Percentiles rank a stretch among this genome's conserved stretches.
phyloP scores from a whole-genome alignment of 1,140 invertebrate genomes.

The Trinorchestia longiramus region DNA sequence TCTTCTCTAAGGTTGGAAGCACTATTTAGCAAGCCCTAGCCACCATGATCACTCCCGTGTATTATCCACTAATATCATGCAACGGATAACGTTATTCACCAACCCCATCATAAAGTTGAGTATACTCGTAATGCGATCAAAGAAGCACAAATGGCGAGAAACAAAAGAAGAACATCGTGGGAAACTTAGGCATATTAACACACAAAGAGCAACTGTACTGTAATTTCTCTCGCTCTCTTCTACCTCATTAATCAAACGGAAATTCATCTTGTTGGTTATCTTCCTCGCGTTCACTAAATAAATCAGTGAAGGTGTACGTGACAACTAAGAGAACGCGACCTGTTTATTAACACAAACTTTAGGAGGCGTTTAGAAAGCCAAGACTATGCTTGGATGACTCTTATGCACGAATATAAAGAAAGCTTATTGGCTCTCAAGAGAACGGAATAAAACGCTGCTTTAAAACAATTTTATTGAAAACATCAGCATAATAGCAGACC shows the following conservation, averaged over 20 bases:
- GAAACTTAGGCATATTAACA: not conserved
- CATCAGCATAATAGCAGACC: not conserved
- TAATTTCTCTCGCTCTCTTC: not conserved
- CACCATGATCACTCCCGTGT: not conserved
- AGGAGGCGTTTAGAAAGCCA: not conserved
- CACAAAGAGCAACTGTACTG: not conserved
- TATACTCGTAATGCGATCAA: not conserved
- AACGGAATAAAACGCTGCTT: not conserved
- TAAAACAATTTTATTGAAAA: not conserved
- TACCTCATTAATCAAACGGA: not conserved
- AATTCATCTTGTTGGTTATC: not conserved
- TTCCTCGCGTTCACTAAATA: not conserved
- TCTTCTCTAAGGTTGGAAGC: not conserved
- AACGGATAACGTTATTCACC: not conserved
- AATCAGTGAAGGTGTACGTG: not conserved
- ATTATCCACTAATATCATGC: not conserved
- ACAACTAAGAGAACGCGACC: not conserved
- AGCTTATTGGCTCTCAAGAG: not conserved
- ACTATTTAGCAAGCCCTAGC: not conserved
- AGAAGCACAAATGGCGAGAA: not conserved
- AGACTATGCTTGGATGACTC: not conserved
- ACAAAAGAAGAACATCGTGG: constrained; percentile 8
- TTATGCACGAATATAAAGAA: not conserved
- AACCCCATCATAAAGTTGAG: not conserved
- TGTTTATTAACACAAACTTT: not conserved